A percentile compares a stretch with the other conserved stretches of the same genome.
These are phyloP conservation scores for Cromileptes altivelis DNA, from an alignment of 2,113 vertebrate species.

Conservation along the genomic window DNA sequence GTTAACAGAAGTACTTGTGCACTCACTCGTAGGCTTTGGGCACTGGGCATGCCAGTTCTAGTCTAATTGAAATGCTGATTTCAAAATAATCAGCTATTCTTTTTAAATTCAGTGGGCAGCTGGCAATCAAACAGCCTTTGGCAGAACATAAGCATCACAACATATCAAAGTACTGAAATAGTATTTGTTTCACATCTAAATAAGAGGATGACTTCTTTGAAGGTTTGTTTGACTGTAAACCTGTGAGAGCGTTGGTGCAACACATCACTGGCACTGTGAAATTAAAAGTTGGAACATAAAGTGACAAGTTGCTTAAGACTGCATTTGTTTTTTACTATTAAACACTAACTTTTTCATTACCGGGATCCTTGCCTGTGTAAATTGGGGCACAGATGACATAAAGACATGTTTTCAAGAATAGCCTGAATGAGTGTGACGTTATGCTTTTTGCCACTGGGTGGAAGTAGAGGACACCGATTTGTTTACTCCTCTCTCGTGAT, in stretches of 20 bases:
- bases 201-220: constrained; percentile 4
- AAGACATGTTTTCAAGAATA: not conserved
- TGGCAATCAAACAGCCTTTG: constrained; percentile 41
- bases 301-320: not conserved
- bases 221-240: constrained; percentile 22
- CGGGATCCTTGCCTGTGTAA: not conserved
- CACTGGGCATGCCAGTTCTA: constrained; percentile 32
- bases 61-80: constrained; percentile 67
- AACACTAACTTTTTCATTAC: not conserved
- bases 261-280: not conserved
- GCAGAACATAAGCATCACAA: constrained; percentile 28
- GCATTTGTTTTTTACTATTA: not conserved
- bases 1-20: constrained; percentile 53
- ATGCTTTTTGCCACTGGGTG: constrained; percentile 69
- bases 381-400: not conserved
- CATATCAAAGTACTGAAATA: constrained; percentile 5
- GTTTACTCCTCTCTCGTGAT: not conserved
- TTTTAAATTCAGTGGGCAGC: constrained; percentile 48
- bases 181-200: not conserved
- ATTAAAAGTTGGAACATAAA: not conserved
- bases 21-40: constrained; percentile 29
- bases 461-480: constrained; percentile 63
- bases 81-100: constrained; percentile 61
- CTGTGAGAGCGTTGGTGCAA: not conserved
- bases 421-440: constrained; percentile 3